Base-by-base conservation (phyloP, 2,797 vertebrate species). In the Tiaroga cobitis region DNA sequence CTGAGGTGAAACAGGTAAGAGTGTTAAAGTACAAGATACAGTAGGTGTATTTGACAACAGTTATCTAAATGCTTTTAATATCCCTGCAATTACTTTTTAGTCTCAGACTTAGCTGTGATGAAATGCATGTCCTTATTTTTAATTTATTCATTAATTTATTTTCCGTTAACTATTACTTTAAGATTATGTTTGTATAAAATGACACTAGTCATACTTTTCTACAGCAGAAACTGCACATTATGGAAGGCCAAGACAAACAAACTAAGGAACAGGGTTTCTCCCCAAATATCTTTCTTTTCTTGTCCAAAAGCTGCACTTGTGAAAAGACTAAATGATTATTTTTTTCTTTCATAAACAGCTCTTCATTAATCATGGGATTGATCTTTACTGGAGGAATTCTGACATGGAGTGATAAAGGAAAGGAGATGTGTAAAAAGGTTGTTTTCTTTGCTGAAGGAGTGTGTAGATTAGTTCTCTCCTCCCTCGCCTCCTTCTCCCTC, bases 391-490 rank as follows among this genome's bases (percentile, higher is more conserved):
- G 94, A 97, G 95, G 94, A 96, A 96, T 96, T 95, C 83, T 92
- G 91, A 96, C 94, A 92, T 96, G 96, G 95, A 96, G 92, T 93
- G 94, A 95, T 95, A 96, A 49, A 97, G 97, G 97, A 98, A 97
- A 97, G 97, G 94, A 97, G 94, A 97, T 93, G 96, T 97, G 96
- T 98, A 97, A 97, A 97, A 98, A 97, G 96, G 95, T 94, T 88
- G 88, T 90, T 92, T 90, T 90, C 70, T 85, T 80, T 86, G 65
- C 86, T 90, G 93, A 85, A 95, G 91, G 75, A 88, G 91, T 91
- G 93, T 80, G 83, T n/a, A 51, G 24, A 91, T 95, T 96, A 98
- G 94, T 97, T 98, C 88, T 97, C 96, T 81, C 92, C 96, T 82
- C 90, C 95, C 89, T 97, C 97, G 69, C 94, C 97, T 29, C 91